Evolutionary conservation across 2,113 vertebrate genomes (phyloP).

Genomic region (Nycticryphes semicollaris): DNA sequence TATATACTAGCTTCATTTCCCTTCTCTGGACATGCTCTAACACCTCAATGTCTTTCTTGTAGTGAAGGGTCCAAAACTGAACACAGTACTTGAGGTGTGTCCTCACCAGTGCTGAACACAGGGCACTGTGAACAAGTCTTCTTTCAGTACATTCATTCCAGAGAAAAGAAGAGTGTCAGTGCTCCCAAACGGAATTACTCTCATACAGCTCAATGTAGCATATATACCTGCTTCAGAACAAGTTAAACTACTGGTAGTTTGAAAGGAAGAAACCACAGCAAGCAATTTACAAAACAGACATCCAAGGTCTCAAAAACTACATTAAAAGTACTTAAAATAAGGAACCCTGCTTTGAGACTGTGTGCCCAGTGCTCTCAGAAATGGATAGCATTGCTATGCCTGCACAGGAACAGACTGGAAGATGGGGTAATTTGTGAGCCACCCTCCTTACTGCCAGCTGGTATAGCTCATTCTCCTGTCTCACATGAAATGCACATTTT

Average conservation of each 20-base stretch:
- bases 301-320: background rate
- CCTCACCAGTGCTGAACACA: background rate
- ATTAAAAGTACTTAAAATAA: background rate
- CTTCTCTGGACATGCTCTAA: background rate
- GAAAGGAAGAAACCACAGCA: background rate
- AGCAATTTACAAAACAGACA: background rate
- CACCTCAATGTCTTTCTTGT: background rate
- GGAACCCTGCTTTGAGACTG: background rate
- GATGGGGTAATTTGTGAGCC: background rate
- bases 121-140: background rate
- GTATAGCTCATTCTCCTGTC: background rate
- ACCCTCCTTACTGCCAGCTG: background rate
- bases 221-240: background rate
- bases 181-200: background rate
- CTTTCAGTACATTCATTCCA: background rate
- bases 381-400: background rate
- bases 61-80: background rate
- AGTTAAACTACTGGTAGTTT: background rate
- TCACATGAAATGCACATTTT: background rate
- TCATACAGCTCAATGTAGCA: background rate
- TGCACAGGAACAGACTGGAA: background rate
- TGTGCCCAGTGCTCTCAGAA: background rate
- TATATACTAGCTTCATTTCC: background rate
- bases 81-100: fast-evolving
- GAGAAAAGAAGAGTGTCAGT: background rate